phyloP scores from a whole-genome alignment of 2,113 vertebrate genomes.

The Nothoprocta pentlandii region DNA sequence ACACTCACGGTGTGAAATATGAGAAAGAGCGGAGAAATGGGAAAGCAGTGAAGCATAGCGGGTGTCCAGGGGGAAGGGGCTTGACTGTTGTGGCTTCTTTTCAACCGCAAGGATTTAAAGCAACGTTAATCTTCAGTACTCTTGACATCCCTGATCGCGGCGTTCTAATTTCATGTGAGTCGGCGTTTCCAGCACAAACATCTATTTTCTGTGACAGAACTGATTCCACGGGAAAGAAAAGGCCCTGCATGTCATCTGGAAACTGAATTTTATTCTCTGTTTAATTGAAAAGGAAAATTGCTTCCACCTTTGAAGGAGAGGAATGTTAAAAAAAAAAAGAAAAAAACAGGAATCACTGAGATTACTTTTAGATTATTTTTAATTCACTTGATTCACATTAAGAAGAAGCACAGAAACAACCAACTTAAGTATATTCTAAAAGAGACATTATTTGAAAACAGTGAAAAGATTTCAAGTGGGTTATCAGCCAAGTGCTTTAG shows the following conservation, averaged over 20 bases:
- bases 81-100: slow-evolving; percentile 38
- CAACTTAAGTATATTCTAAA: not conserved
- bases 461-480: not conserved
- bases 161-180: slow-evolving; percentile 12
- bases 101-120: slow-evolving; percentile 5
- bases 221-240: not conserved
- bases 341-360: not conserved
- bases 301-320: not conserved
- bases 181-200: not conserved
- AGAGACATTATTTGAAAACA: not conserved
- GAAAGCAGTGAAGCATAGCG: not conserved
- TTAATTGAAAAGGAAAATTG: not conserved
- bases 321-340: not conserved
- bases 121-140: not conserved
- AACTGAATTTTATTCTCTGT: not conserved
- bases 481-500: not conserved
- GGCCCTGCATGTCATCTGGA: not conserved
- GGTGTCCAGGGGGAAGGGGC: not conserved
- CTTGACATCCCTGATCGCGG: slow-evolving; percentile 1
- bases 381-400: not conserved
- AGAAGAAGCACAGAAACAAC: not conserved
- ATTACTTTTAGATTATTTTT: not conserved
- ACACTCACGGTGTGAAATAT: not conserved
- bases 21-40: not conserved
- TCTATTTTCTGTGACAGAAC: not conserved